Conservation (phyloP, 2,113 vertebrate species). For the Macrotus californicus region DNA sequence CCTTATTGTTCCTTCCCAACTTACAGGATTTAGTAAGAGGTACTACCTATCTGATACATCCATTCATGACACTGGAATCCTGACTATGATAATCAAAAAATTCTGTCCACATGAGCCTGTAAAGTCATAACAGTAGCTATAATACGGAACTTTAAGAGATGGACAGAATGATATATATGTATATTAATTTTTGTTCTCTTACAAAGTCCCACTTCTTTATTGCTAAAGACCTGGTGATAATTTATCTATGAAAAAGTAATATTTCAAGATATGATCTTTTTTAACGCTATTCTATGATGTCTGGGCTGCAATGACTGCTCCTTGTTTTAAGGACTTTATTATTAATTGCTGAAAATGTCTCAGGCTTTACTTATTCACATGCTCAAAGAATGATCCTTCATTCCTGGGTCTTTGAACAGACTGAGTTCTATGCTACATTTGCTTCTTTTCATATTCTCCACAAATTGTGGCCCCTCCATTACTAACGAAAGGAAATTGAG, state of each 20-base stretch:
- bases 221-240: background rate
- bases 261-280: background rate
- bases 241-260: background rate
- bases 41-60: background rate
- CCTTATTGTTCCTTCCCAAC: background rate
- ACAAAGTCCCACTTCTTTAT: background rate
- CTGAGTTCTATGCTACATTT: constrained; percentile 1
- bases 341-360: background rate
- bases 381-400: background rate
- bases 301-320: background rate
- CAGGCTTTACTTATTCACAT: background rate
- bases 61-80: background rate
- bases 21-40: background rate
- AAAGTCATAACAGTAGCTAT: background rate
- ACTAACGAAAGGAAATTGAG: constrained; percentile 2
- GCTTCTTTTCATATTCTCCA: constrained; percentile 8
- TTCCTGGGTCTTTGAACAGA: background rate
- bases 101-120: background rate
- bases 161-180: background rate
- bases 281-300: background rate
- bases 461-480: background rate
- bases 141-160: background rate
- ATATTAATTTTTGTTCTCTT: background rate
- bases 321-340: background rate
- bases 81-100: background rate